Base-by-base conservation (phyloP, 2,797 vertebrate genomes). In the Alcedo atthis region DNA sequence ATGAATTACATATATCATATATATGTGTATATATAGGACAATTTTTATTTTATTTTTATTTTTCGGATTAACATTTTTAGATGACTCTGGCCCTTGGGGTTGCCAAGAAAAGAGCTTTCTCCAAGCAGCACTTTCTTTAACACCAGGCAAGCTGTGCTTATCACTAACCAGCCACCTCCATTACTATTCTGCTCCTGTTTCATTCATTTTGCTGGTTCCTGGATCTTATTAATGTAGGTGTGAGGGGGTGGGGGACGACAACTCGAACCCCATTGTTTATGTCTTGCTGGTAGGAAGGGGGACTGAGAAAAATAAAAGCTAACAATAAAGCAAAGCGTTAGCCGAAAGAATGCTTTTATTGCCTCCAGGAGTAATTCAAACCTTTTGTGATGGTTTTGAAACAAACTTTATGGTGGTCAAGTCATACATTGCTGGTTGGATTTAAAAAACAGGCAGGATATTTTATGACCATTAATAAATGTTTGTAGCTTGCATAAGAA, bases 341-440 rank as follows among this genome's bases (percentile, higher is more conserved):
- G 89, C 87, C 94, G 86, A 91, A 95, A 96, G 96, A 97, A 96
- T 77, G 91, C 79, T 97, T 97, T 97, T 96, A 97, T 96, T 95
- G 94, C 96, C 85, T 91, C 90, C 89, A 94, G 89, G 95, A 91
- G 94, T 97, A 97, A 97, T 94, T 96, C 95, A 96, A 97, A 96
- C 90, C 94, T 97, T 97, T 97, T 96, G 95, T 96, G 95, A 94
- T 95, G 92, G 94, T 93, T 97, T 95, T 63, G 96, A 87, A 58
- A 93, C 85, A 94, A 93, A 84, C 92, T 97, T 97, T 97, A 97
- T 55, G 81, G 82, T 95, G 67, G 75, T 54, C 84, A 81, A 95
- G 89, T 89, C 92, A 84, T 95, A 94, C 66, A 2, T 22, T 66
- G 93, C 85, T 91, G 87, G 89, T 81, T 94, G 90, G 63, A 94